These are phyloP conservation scores for Centroberyx gerrardi DNA, from an alignment of 2,797 vertebrate species.

Conservation along the genomic window DNA sequence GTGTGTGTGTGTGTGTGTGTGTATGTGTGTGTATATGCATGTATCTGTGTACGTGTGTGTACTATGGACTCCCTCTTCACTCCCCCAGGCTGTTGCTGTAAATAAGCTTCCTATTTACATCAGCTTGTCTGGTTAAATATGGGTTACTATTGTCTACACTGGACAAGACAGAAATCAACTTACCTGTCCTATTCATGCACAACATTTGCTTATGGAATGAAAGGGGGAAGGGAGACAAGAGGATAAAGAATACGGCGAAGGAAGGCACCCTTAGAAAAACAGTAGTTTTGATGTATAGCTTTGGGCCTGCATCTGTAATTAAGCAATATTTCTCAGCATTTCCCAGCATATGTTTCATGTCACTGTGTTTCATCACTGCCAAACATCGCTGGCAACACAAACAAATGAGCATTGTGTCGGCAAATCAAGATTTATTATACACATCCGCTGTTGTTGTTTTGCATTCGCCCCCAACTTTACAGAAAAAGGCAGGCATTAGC, in stretches of 20 bases:
- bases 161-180: conserved; percentile 27
- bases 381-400: conserved; percentile 63
- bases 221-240: conserved; percentile 11
- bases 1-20: not conserved
- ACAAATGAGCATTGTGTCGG: conserved; percentile 64
- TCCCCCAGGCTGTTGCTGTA: conserved; percentile 54
- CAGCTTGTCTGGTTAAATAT: conserved; percentile 52
- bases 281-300: conserved; percentile 73
- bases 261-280: conserved; percentile 31
- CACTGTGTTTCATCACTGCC: conserved; percentile 76
- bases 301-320: conserved; percentile 71
- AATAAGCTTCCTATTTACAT: conserved; percentile 68
- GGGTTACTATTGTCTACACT: conserved; percentile 59
- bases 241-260: conserved; percentile 33
- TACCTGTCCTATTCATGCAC: conserved; percentile 54
- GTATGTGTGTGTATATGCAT: not conserved
- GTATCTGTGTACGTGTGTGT: not conserved
- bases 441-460: conserved; percentile 52
- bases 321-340: conserved; percentile 71
- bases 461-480: conserved; percentile 49
- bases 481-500: conserved; percentile 35
- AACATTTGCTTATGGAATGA: conserved; percentile 38
- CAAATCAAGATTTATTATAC: conserved; percentile 81
- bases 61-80: conserved; percentile 38
- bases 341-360: conserved; percentile 71